These are phyloP conservation scores for Brachirus orientalis DNA, from an alignment of 2,113 vertebrate genomes.

Conservation along the genomic window DNA sequence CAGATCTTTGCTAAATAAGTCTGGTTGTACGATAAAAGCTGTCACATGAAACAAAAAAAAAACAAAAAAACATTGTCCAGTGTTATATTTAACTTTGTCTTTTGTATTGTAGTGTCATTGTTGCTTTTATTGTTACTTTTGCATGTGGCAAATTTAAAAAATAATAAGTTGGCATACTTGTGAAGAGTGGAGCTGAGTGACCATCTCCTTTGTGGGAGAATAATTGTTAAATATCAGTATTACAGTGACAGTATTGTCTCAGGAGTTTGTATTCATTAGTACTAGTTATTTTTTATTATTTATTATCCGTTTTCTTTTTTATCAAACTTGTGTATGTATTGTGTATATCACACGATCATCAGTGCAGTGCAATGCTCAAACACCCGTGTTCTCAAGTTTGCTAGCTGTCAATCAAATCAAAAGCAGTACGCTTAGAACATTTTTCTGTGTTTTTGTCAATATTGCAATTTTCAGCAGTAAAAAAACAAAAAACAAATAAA, in stretches of 20 bases:
- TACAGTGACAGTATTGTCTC: slow-evolving; percentile 77
- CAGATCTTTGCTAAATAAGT: slow-evolving; percentile 9
- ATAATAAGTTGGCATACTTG: slow-evolving; percentile 34
- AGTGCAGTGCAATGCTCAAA: slow-evolving; percentile 61
- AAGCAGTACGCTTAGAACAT: slow-evolving; percentile 75
- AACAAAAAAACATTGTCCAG: slow-evolving; percentile 46
- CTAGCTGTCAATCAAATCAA: slow-evolving; percentile 79
- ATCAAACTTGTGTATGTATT: slow-evolving; percentile 45
- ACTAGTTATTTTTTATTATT: slow-evolving; percentile 65
- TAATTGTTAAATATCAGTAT: slow-evolving; percentile 76
- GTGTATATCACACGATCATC: slow-evolving; percentile 44
- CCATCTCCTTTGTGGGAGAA: slow-evolving; percentile 48
- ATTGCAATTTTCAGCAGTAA: slow-evolving; percentile 54
- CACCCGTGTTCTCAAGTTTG: slow-evolving; percentile 74
- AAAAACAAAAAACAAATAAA: slow-evolving; percentile 16
- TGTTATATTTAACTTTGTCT: slow-evolving; percentile 66
- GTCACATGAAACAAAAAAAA: slow-evolving; percentile 42
- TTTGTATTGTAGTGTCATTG: slow-evolving; percentile 64
- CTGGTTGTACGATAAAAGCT: slow-evolving; percentile 28
- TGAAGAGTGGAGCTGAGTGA: slow-evolving; percentile 44
- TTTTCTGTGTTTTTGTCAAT: slow-evolving; percentile 51
- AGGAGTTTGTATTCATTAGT: slow-evolving; percentile 72
- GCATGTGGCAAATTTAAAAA: slow-evolving; percentile 64
- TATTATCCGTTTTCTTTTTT: slow-evolving; percentile 69
- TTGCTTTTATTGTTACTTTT: slow-evolving; percentile 71